phyloP scores from a whole-genome alignment of 1,140 invertebrate species.

The Acromyrmex heyeri region DNA sequence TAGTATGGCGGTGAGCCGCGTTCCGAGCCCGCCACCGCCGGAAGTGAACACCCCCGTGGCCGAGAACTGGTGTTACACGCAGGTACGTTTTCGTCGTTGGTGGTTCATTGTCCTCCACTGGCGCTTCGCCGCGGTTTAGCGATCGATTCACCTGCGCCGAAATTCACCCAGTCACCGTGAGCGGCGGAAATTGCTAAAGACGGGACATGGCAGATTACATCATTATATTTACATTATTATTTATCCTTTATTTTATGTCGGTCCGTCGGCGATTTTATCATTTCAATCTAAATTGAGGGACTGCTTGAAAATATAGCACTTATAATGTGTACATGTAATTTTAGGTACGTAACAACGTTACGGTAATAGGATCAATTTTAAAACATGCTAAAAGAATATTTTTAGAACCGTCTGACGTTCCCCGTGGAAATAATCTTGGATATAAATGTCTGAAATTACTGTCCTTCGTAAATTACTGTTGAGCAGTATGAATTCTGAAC shows the following conservation, averaged over 20 bases:
- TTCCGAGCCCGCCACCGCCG: constrained; percentile 95
- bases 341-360: neutral
- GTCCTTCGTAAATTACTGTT: neutral
- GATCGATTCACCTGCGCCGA: constrained; percentile 42
- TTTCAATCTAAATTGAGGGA: neutral
- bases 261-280: neutral
- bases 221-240: neutral
- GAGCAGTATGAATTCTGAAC: neutral
- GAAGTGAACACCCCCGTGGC: constrained; percentile 97
- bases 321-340: neutral
- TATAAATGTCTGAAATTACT: neutral
- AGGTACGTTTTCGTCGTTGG: constrained; percentile 89
- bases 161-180: constrained; percentile 37
- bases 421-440: neutral
- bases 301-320: neutral
- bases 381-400: neutral
- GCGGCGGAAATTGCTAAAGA: constrained; percentile 12
- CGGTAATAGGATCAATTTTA: neutral
- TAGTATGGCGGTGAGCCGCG: constrained; percentile 96
- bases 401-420: neutral
- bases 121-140: constrained; percentile 7
- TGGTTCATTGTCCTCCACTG: constrained; percentile 36
- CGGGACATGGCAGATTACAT: neutral
- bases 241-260: neutral
- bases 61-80: constrained; percentile 98